Conservation (phyloP, 2,797 vertebrate species). For the Acanthis flammea region DNA sequence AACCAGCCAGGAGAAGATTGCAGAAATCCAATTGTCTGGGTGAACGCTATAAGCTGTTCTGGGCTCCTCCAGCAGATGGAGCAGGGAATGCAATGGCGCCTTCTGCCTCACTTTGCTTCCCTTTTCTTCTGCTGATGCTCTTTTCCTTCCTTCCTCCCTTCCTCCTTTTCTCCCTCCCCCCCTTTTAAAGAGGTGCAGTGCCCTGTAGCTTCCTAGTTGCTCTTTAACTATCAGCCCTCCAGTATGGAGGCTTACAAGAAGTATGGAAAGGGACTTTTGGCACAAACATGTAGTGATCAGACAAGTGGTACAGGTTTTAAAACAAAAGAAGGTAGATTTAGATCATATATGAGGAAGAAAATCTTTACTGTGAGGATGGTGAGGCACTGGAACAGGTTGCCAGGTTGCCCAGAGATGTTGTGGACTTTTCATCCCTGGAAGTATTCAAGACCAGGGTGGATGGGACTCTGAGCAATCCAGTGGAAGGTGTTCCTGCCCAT, state of each 20-base stretch:
- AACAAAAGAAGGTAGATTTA: neutral
- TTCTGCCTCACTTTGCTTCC: neutral
- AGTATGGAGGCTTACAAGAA: neutral
- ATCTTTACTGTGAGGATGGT: neutral
- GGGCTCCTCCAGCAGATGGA: constrained; percentile 23
- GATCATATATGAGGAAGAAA: neutral
- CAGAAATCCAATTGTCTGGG: neutral
- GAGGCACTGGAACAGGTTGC: neutral
- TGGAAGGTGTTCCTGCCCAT: neutral
- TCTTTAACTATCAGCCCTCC: neutral
- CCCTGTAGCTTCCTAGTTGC: neutral
- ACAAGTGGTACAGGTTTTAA: neutral
- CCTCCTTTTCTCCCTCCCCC: neutral
- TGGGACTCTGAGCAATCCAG: neutral
- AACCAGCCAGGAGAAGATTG: neutral
- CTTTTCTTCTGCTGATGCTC: neutral
- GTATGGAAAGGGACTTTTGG: neutral
- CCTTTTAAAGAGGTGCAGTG: neutral
- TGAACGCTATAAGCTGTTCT: neutral
- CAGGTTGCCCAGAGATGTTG: neutral
- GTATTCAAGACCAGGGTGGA: neutral
- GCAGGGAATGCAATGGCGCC: neutral
- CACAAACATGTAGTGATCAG: neutral
- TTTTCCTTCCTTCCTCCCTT: neutral
- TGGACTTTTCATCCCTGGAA: neutral